Evolutionary conservation across 2,797 vertebrate genomes (phyloP), one percentile per base, ranked within the genome.

Genomic region (Muscicapa striata): DNA sequence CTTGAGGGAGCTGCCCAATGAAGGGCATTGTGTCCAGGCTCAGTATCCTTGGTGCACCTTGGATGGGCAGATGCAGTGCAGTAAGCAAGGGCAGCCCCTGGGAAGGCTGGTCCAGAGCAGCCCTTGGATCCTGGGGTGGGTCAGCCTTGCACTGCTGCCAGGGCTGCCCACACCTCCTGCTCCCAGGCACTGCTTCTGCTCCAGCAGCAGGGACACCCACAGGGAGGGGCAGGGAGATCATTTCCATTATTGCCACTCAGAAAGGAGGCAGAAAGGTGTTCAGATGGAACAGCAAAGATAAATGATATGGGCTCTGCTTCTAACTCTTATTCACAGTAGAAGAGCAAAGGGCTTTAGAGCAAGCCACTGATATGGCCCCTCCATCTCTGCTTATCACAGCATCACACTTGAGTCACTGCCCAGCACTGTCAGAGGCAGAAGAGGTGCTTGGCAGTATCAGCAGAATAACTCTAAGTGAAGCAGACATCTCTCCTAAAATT

Each of bases 21-120:
- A 76, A 76, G 36, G 7, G 6, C 12, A 27, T 21, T 22, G 1
- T 32, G 36, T 40, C 32, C 67, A 20, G 16, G n/a, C 55, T 57
- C 55, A 16, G 0, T 3, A 7, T 2, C 3, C 0, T 2, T 45
- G 29, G 24, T 18, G 32, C 20, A 8, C 20, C n/a, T 29, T 27
- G 30, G 24, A 5, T 6, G 40, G 63, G 9, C 45, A 85, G n/a
- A 15, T 11, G 16, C 45, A 45, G 23, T 3, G 20, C n/a, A 45
- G 15, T 4, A 24, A 63, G 13, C 43, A 52, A 27, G 48, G 73
- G 30, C 14, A 93, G 13, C 23, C 40, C 9, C 36, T 34, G 32
- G 30, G 24, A 57, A 68, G 11, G 17, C 4, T 36, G 22, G 9
- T 81, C 27, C 17, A 38, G 73, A 27, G 8, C 23, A 58, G 0